Evolutionary conservation across 2,797 vertebrate species (phyloP).

Genomic region (Hippocampus kuda): DNA sequence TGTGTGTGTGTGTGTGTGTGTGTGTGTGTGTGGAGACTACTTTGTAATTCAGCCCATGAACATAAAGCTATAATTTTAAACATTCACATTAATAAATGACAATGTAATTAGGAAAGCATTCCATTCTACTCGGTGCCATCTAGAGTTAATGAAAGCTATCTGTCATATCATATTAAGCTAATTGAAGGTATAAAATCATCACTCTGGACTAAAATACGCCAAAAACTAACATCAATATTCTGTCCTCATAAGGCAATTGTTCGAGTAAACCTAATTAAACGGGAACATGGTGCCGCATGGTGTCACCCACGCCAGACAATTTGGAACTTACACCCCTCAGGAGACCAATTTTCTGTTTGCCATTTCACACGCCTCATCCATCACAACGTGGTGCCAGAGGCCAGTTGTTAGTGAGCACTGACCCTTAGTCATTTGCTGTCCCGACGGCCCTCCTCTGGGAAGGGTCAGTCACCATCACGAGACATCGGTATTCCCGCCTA

Average conservation of each 20-base stretch:
- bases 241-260: not conserved
- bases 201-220: not conserved
- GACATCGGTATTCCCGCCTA: slow-evolving; percentile 14
- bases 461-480: slow-evolving; percentile 15
- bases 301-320: slow-evolving; percentile 17
- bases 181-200: not conserved
- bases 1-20: too few species aligned
- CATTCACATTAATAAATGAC: not conserved
- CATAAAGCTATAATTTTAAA: not conserved
- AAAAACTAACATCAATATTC: not conserved
- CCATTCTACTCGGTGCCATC: not conserved
- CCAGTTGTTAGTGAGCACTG: slow-evolving; percentile 26
- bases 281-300: slow-evolving; percentile 1
- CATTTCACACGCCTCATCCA: slow-evolving; percentile 40
- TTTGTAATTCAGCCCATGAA: not conserved
- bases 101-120: not conserved
- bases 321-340: slow-evolving; percentile 27
- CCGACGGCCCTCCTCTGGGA: slow-evolving; percentile 9
- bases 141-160: not conserved
- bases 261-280: slow-evolving; percentile 1
- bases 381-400: slow-evolving; percentile 39
- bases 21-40: too few species aligned
- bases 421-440: slow-evolving; percentile 15
- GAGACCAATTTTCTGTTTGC: slow-evolving; percentile 16
- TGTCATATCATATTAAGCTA: not conserved